phyloP scores from a whole-genome alignment of 1,140 invertebrate species.

The Coelopa frigida region DNA sequence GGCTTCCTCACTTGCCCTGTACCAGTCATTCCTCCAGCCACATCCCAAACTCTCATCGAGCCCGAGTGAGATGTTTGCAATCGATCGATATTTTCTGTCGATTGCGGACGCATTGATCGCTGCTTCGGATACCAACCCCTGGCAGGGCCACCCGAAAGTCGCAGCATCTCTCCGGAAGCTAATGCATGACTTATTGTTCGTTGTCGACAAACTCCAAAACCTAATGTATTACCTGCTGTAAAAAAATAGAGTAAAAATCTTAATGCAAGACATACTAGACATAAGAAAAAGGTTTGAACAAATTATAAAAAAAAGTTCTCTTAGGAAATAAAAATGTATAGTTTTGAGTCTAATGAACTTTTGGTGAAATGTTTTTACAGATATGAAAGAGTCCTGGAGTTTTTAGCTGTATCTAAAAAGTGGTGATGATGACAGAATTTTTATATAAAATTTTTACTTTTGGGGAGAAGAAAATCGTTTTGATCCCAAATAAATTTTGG shows the following conservation, averaged over 20 bases:
- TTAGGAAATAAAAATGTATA: neutral
- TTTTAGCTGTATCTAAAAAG: too few species aligned
- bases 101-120: constrained; percentile 62
- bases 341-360: too few species aligned
- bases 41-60: constrained; percentile 45
- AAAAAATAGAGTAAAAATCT: neutral
- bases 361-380: too few species aligned
- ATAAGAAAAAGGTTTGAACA: neutral
- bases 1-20: constrained; percentile 55
- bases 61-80: too few species aligned
- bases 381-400: too few species aligned
- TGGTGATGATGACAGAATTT: too few species aligned
- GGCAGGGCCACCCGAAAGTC: constrained; percentile 68
- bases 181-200: constrained; percentile 59
- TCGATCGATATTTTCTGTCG: constrained; percentile 75
- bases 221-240: constrained; percentile 31
- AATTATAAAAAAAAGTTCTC: neutral
- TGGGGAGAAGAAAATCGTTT: too few species aligned
- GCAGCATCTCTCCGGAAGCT: constrained; percentile 66
- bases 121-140: constrained; percentile 77
- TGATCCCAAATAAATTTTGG: too few species aligned
- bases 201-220: constrained; percentile 53
- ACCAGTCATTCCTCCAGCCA: constrained; percentile 36
- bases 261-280: neutral
- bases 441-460: too few species aligned